Evolutionary conservation across 2,888 invertebrate species (phyloP).

Genomic region (Polydrusus cervinus): DNA sequence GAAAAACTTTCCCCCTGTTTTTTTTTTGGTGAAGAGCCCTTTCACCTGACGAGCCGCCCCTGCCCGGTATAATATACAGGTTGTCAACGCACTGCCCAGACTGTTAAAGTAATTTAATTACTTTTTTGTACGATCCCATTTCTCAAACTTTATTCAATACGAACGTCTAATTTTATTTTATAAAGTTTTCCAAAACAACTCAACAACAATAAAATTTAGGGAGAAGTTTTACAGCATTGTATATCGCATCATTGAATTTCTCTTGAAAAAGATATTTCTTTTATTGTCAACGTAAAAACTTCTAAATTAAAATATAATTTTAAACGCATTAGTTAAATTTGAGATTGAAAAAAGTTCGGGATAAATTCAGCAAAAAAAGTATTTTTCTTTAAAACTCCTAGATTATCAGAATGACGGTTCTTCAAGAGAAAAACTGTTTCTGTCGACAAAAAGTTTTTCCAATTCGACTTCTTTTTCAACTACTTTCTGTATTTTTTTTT

Average conservation of each 20-base stretch:
- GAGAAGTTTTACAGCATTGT: conserved; percentile 3
- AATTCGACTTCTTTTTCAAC: conserved; percentile 41
- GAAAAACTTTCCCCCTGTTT: too few species aligned
- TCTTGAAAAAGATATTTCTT: conserved; percentile 4
- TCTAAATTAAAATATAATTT: conserved; percentile 34
- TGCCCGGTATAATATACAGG: too few species aligned
- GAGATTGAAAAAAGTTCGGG: conserved; percentile 19
- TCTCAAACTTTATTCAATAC: not conserved
- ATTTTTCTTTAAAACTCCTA: conserved; percentile 26
- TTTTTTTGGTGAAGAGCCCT: too few species aligned
- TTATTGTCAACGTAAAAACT: conserved; percentile 28
- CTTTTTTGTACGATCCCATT: not conserved
- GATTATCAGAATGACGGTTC: conserved; percentile 35
- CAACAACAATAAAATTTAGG: not conserved
- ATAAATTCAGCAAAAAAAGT: conserved; percentile 15
- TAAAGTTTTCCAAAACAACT: conserved; percentile 6
- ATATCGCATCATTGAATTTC: conserved; percentile 6
- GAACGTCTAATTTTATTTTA: not conserved
- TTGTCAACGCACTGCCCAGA: too few species aligned
- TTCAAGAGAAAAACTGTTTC: conserved; percentile 23
- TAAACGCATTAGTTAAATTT: conserved; percentile 38
- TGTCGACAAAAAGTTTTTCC: conserved; percentile 50
- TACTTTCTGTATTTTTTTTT: conserved; percentile 40
- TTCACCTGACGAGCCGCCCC: too few species aligned
- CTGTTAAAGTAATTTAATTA: not conserved